Base-by-base conservation (phyloP, 2,797 vertebrate species). In the Pampus argenteus region DNA sequence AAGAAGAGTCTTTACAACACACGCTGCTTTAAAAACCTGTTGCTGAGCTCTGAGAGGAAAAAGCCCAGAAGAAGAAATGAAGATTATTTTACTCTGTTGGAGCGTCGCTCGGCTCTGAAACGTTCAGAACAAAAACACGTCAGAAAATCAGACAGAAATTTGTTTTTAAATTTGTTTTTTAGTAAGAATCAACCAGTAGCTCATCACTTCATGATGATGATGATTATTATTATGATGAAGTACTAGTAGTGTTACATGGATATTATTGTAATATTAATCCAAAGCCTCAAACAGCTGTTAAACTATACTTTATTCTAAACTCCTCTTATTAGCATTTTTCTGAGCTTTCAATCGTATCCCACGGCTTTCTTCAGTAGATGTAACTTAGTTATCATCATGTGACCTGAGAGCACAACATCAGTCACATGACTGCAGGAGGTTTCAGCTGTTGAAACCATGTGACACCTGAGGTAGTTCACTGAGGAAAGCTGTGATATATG, bases 51-150 rank as follows among this genome's bases (percentile, higher is more conserved):
- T 4, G 26, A 40, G 18, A 0, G 48, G 36, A 51, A 65, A 38
- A 61, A 36, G 14, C 10, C 58, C 44, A 56, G 42, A 52, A 54
- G 70, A 61, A 74, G 52, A 70, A 52, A 50, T 2, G 3, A 15
- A 25, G 3, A 2, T 1, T 15, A 20, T 67, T 76, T 74, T n/a
- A 59, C 0, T 63, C 15, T 26, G 75, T 34, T 0, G 69, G 42
- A 6, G 75, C 68, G 1, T 74, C 74, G 3, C 15, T 34, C 0
- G n/a, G 40, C 60, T 83, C 87, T 86, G 81, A 74, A 88, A 84
- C 44, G 29, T 68, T 25, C 25, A 76, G n/a, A 71, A 79, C 44
- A 78, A 49, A 74, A 70, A 68, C 2, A 7, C 2, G 9, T 75
- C 34, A 64, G 62, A 22, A 20, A 2, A 34, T 34, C 14, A 20